Base-by-base conservation (phyloP, 2,113 vertebrate genomes). In the Calyptomena viridis region DNA sequence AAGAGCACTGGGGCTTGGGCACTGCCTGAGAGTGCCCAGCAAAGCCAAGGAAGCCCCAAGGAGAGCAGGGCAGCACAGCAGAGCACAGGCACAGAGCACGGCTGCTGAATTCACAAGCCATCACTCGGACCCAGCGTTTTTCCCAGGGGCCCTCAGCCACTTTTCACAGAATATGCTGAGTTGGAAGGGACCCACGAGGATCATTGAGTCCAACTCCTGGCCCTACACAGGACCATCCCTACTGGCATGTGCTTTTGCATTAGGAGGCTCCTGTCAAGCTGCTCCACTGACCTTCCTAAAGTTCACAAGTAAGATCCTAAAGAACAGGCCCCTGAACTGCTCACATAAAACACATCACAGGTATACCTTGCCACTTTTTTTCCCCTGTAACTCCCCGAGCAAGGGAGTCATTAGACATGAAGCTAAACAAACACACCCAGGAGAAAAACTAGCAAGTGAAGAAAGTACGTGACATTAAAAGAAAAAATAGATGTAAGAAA, bases 401-500 rank as follows among this genome's bases (percentile, higher is more conserved):
- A 83, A 63, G 44, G 71, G 35, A 84, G 8, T 76, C 50, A 68
- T 55, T 73, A 90, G 62, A 93, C 49, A 22, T 37, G 49, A 83
- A 55, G 31, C 40, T 87, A 71, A 80, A 89, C 62, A 89, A 89
- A 92, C 28, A 46, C 15, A 52, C 21, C 25, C 50, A 44, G 37
- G 27, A n/a, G 63, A 85, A 77, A 81, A 89, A 87, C 2, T 25
- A 73, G 72, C 62, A 79, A 83, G 75, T 81, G 89, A 85, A 68
- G 60, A 49, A 25, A 93, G 72, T 53, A 88, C 31, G n/a, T 39
- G 94, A 93, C 86, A 93, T 93, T 89, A 50, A 96, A 94, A 35
- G 68, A 72, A 95, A 96, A 80, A 55, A n/a, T 59, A 98, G 93
- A 97, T 95, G 81, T 93, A 98, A 97, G 95, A 95, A 96, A 97